Conservation (phyloP, 1,140 invertebrate genomes). For the Lerema accius region DNA sequence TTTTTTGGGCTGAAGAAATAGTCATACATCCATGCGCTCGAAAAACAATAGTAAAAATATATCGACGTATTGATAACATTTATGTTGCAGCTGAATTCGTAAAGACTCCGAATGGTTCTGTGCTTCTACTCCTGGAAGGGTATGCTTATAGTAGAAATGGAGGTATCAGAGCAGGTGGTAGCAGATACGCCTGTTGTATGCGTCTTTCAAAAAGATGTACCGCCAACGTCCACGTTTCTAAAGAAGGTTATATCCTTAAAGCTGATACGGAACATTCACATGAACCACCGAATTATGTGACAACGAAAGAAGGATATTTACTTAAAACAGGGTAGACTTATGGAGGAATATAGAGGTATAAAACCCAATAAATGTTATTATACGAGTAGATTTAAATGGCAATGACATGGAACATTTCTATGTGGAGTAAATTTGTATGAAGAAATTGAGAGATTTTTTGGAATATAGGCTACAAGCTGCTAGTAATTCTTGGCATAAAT, state of each 20-base stretch:
- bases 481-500: no score
- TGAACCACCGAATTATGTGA: slow-evolving; percentile 18
- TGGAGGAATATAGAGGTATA: neutral
- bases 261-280: slow-evolving; percentile 32
- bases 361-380: no score
- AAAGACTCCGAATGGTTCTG: slow-evolving; percentile 9
- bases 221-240: slow-evolving; percentile 36
- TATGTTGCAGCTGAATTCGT: slow-evolving; percentile 37
- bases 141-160: slow-evolving; percentile 38
- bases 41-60: no score
- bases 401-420: no score
- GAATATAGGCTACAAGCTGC: no score
- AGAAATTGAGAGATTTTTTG: no score
- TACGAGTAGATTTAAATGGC: no score
- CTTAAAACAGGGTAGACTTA: slow-evolving; percentile 18
- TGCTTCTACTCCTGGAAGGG: slow-evolving; percentile 33
- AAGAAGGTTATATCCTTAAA: slow-evolving; percentile 31
- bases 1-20: no score
- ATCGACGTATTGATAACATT: neutral
- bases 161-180: slow-evolving; percentile 5
- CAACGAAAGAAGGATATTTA: slow-evolving; percentile 28
- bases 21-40: no score
- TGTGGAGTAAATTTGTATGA: no score
- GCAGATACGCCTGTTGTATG: slow-evolving; percentile 39
- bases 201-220: slow-evolving; percentile 36